phyloP scores from a whole-genome alignment of 2,797 vertebrate species.

The Centropyge bicolor region DNA sequence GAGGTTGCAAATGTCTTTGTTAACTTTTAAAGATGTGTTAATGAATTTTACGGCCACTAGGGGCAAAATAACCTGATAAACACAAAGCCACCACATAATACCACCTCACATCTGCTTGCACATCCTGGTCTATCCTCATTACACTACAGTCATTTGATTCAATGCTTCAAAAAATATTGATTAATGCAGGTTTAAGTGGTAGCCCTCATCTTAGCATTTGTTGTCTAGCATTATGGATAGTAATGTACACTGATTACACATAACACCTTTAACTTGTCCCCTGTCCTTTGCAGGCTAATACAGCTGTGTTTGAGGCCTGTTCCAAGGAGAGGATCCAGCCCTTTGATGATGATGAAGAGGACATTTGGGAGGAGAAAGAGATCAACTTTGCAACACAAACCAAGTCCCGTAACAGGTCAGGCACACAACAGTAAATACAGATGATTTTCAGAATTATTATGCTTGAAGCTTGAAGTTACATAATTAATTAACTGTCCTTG shows the following conservation, averaged over 20 bases:
- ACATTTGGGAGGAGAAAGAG: constrained; percentile 95
- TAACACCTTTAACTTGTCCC: not conserved
- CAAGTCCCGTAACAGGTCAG: constrained; percentile 90
- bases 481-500: not conserved
- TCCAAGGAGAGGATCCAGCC: constrained; percentile 92
- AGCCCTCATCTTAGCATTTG: not conserved
- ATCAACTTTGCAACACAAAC: constrained; percentile 88
- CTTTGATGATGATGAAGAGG: constrained; percentile 94
- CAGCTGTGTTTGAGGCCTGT: constrained; percentile 92
- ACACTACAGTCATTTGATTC: too few species aligned
- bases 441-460: not conserved
- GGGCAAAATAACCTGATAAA: not conserved
- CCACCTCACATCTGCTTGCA: not conserved
- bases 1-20: not conserved
- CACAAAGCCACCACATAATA: not conserved
- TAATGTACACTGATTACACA: not conserved
- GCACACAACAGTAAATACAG: not conserved
- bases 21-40: not conserved
- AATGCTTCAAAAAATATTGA: not conserved
- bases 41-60: not conserved
- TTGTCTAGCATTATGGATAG: not conserved
- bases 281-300: constrained; percentile 83
- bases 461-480: not conserved
- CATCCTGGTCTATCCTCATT: not conserved
- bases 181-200: not conserved